A percentile compares a stretch with the other conserved stretches of the same genome.
Conservation (phyloP, 2,797 vertebrate genomes). For the Urophycis tenuis region DNA sequence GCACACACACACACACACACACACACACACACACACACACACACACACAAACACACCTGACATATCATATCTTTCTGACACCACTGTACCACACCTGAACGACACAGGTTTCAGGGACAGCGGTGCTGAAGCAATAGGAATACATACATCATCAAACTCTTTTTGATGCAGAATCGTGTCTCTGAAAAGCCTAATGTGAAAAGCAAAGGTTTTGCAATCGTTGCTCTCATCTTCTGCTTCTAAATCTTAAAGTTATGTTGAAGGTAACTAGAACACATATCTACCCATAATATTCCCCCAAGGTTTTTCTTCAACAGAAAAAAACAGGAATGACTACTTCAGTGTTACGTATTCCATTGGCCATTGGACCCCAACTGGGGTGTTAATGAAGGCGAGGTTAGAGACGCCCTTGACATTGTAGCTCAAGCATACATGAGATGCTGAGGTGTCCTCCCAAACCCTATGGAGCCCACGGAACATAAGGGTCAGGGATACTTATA, state of each 20-base stretch:
- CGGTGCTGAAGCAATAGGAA: not conserved
- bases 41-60: not conserved
- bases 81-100: not conserved
- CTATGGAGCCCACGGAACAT: slow-evolving; percentile 37
- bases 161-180: no score
- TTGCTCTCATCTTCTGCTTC: no score
- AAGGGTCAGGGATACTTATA: slow-evolving; percentile 40
- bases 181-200: no score
- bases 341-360: not conserved
- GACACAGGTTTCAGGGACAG: not conserved
- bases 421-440: slow-evolving; percentile 7
- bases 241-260: not conserved
- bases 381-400: not conserved
- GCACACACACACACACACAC: not conserved
- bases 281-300: not conserved
- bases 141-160: not conserved
- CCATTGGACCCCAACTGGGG: slow-evolving; percentile 30
- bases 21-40: not conserved
- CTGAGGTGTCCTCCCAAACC: slow-evolving; percentile 47
- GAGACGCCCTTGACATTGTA: slow-evolving; percentile 5
- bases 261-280: not conserved
- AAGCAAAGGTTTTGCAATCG: no score
- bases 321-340: not conserved
- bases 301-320: not conserved
- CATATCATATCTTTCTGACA: not conserved